These are phyloP conservation scores for Probaryconus sp. DNA, from an alignment of 1,140 invertebrate genomes.

Conservation along the genomic window DNA sequence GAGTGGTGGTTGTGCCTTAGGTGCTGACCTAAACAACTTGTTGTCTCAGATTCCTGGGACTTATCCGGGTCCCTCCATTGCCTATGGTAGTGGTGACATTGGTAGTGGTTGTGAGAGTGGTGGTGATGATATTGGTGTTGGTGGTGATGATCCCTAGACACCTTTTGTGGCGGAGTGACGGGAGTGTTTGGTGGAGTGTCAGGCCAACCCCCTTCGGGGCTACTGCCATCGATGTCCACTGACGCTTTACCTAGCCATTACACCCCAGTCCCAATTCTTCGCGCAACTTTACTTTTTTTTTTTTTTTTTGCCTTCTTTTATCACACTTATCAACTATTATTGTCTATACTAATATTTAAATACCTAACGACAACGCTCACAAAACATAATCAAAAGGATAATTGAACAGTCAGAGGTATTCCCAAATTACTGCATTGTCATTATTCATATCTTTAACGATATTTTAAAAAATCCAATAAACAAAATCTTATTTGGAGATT, in stretches of 20 bases:
- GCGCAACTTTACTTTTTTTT: conserved; percentile 59
- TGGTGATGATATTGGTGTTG: conserved; percentile 45
- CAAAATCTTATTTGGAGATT: too few relatives aligned
- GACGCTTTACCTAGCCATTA: conserved; percentile 78
- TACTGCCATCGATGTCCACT: conserved; percentile 79
- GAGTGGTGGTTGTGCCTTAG: conserved; percentile 62
- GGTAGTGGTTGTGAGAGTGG: conserved; percentile 38
- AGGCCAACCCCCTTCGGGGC: conserved; percentile 77
- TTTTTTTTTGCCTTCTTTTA: conserved; percentile 5
- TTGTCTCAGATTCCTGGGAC: conserved; percentile 66
- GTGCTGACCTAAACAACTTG: conserved; percentile 74
- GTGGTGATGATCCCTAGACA: conserved; percentile 68
- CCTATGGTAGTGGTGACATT: conserved; percentile 51
- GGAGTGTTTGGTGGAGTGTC: conserved; percentile 80
- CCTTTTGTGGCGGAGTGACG: conserved; percentile 76
- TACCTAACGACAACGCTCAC: conserved; percentile 76
- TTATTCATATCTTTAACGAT: too few relatives aligned
- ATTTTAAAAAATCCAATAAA: too few relatives aligned
- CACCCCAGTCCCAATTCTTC: conserved; percentile 76
- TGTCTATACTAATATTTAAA: conserved; percentile 74
- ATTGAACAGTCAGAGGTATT: conserved; percentile 27
- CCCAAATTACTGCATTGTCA: too few relatives aligned
- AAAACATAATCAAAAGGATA: conserved; percentile 63
- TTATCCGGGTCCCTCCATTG: conserved; percentile 65
- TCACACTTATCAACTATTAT: conserved; percentile 71